Base-by-base conservation (phyloP, 2,113 vertebrate species). In the Siniperca chuatsi region DNA sequence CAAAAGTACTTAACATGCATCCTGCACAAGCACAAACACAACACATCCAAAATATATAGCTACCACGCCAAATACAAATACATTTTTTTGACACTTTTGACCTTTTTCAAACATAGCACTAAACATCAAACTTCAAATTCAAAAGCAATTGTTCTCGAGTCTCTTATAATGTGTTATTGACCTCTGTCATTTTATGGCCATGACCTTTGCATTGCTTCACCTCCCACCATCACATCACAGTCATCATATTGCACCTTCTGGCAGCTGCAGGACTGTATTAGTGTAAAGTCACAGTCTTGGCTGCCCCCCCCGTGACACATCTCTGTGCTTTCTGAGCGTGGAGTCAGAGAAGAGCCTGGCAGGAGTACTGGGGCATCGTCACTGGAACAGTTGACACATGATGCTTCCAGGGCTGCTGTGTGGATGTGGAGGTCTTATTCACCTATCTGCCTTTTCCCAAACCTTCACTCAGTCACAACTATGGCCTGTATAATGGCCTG, bases 141-240 rank as follows among this genome's bases (percentile, higher is more conserved):
- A 18, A 58, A 60, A n/a, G 58, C 12, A 52, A 15, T 5, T 67
- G 42, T 68, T 7, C 33, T 54, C 37, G 55, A 35, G 1, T 8
- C 29, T 50, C 52, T 61, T 13, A 33, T 25, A 54, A 42, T 42
- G n/a, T 37, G 23, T 23, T 48, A 10, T 6, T 42, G 65, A 23
- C 42, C 11, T 76, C 20, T n/a, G 8, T 76, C 3, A 70, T 35
- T 65, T 69, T 40, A 50, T 73, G 54, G 73, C 37, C 18, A 2
- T 52, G 37, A 68, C 33, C 69, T 86, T 72, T 82, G 50, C 52
- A 21, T 77, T 60, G 50, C 57, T 61, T 79, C 64, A 46, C 52
- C 40, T 71, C 35, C 54, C 12, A 0, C 12, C 42, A 72, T 61
- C 37, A 35, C 46, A 82, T 15, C 37, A 61, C 42, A 58, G 29